phyloP scores from a whole-genome alignment of 2,888 invertebrate genomes.

The Sarcophaga variegata region DNA sequence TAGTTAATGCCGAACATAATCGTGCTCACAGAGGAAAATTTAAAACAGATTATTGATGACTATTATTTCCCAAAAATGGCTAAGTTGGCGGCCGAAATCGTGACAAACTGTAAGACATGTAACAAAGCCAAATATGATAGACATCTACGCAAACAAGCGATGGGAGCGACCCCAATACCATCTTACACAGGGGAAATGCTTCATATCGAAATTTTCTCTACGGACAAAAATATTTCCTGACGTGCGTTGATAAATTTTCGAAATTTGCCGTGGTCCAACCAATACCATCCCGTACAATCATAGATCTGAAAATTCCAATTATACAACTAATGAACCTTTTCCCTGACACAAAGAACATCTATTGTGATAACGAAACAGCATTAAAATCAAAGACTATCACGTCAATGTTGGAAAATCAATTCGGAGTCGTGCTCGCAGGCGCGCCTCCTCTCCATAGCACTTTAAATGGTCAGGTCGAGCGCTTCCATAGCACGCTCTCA shows the following conservation, averaged over 20 bases:
- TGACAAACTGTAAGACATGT: slow-evolving; percentile 61
- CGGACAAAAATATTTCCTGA: slow-evolving; percentile 66
- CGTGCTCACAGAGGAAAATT: slow-evolving; percentile 66
- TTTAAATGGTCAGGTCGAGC: slow-evolving; percentile 69
- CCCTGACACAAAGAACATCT: slow-evolving; percentile 1
- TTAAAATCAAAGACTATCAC: slow-evolving; percentile 31
- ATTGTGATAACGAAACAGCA: slow-evolving; percentile 36
- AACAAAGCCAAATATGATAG: slow-evolving; percentile 67
- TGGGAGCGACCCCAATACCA: slow-evolving; percentile 63
- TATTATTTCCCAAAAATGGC: slow-evolving; percentile 53
- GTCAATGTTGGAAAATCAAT: slow-evolving; percentile 23
- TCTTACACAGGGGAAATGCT: slow-evolving; percentile 37
- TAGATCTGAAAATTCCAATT: slow-evolving; percentile 58
- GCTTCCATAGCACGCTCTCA: slow-evolving; percentile 66
- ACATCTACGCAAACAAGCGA: slow-evolving; percentile 64
- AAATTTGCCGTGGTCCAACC: slow-evolving; percentile 70
- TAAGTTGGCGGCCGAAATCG: slow-evolving; percentile 55
- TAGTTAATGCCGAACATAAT: slow-evolving; percentile 26
- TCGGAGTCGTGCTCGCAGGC: slow-evolving; percentile 7
- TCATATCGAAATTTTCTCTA: slow-evolving; percentile 65
- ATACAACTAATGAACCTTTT: slow-evolving; percentile 44
- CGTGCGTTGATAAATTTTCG: slow-evolving; percentile 69
- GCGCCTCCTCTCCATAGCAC: slow-evolving; percentile 36
- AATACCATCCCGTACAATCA: slow-evolving; percentile 69
- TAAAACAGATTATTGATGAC: slow-evolving; percentile 67